phyloP scores from a whole-genome alignment of 2,797 vertebrate genomes.

The Pangasius larnaudii region DNA sequence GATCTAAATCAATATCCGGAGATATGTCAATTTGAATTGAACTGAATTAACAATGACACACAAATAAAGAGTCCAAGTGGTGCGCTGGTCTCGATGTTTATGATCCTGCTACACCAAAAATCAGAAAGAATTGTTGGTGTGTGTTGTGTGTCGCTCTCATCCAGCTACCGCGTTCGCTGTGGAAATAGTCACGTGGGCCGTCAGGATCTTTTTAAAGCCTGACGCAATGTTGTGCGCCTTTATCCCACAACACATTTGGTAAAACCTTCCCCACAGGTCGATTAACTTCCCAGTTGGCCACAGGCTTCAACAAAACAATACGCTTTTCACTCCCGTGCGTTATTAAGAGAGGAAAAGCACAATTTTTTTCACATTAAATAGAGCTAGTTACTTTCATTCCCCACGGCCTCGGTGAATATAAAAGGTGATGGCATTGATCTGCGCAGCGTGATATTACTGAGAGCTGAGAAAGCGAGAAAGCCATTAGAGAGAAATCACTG shows the following conservation, averaged over 20 bases:
- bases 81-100: background rate
- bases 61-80: background rate
- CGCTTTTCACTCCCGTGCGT: background rate
- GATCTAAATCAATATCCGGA: background rate
- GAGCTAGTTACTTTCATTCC: slow-evolving; percentile 34
- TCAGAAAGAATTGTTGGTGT: background rate
- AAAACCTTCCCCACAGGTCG: background rate
- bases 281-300: background rate
- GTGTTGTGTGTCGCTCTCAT: background rate
- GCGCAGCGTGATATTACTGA: slow-evolving; percentile 25
- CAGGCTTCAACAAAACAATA: background rate
- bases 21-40: background rate
- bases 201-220: slow-evolving; percentile 7
- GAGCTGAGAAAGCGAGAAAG: slow-evolving; percentile 31
- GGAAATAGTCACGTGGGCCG: background rate
- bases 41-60: background rate
- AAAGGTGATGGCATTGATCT: slow-evolving; percentile 44
- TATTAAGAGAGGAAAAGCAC: slow-evolving; percentile 29
- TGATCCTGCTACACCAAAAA: background rate
- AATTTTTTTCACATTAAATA: slow-evolving; percentile 17
- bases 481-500: slow-evolving; percentile 42
- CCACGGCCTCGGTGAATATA: slow-evolving; percentile 13
- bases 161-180: background rate
- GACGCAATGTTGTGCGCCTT: background rate
- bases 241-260: background rate